phyloP scores from a whole-genome alignment of 2,113 vertebrate species.

The Noturus placidus region DNA sequence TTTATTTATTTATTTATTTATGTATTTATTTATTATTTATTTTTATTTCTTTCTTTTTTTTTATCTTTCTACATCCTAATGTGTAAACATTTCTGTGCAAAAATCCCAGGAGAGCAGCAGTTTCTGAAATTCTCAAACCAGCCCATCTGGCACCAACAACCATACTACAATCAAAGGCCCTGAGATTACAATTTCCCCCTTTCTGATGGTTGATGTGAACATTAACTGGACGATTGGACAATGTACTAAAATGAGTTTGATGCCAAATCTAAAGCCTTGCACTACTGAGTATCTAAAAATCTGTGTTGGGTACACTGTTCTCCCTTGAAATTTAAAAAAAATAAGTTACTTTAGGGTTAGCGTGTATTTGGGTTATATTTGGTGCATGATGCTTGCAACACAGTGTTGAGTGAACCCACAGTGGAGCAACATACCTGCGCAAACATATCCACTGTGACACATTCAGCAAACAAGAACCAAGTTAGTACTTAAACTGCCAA shows the following conservation, averaged over 20 bases:
- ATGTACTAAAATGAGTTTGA: neutral
- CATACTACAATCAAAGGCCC: neutral
- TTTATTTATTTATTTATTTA: too few species aligned
- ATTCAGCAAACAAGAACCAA: neutral
- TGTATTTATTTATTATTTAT: too few species aligned
- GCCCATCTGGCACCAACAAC: neutral
- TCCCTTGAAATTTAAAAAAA: neutral
- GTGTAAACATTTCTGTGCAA: neutral
- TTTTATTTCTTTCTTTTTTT: neutral
- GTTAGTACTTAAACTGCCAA: conserved; percentile 5
- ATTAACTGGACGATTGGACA: neutral
- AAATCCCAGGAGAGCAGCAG: neutral
- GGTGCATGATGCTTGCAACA: neutral
- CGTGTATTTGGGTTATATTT: neutral
- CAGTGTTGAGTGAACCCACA: neutral
- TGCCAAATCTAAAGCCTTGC: neutral
- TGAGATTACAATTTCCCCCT: neutral
- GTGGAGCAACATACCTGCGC: neutral
- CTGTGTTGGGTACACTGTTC: neutral
- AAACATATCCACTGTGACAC: neutral
- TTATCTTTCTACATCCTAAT: neutral
- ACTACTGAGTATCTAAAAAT: neutral
- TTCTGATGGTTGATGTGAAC: neutral
- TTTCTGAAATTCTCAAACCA: neutral
- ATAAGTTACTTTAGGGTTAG: neutral